Base-by-base conservation (phyloP, 2,797 vertebrate species). In the Sebastes trivittatus region DNA sequence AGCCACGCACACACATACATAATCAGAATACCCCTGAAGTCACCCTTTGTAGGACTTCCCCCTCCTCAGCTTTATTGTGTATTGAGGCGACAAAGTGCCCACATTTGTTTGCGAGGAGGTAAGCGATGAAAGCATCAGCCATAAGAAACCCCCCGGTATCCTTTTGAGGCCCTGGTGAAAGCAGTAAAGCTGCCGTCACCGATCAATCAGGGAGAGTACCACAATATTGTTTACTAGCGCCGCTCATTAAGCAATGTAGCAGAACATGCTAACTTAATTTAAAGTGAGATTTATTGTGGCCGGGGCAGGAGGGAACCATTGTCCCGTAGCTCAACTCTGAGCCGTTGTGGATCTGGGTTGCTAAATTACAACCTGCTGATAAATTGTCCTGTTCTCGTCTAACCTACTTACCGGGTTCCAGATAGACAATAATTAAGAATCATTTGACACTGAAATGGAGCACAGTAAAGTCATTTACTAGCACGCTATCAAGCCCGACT, bases 261-360 rank as follows among this genome's bases (percentile, higher is more conserved):
- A 84, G 89, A 89, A 94, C 94, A 95, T 94, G 93, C 90, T 94
- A 95, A 95, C 92, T 94, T 93, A 95, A 95, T 96, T 95, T 93
- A 87, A 90, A 91, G 87, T 85, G 89, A 94, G 91, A 94, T 95
- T 95, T 95, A 93, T 94, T 84, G 89, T 69, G 86, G 82, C 87
- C 85, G 22, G 81, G 80, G 75, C 85, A 68, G 66, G 72, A 77
- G 85, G 85, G 77, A 91, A 84, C 88, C 86, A 58, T 88, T 86
- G 89, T 94, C 90, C 91, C 63, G 6, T 66, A 83, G 90, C 91
- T 92, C 85, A 86, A 88, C 91, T 88, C 86, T 72, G 77, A 83
- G 67, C 87, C 85, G 72, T 75, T 84, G 87, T 80, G 80, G 84
- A 89, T 93, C 86, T 83, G 71, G 86, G 90, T 89, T 90, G 83